Percentiles rank a stretch among this genome's conserved stretches.
Conservation (phyloP, 2,797 vertebrate genomes). For the Tangara arthus region DNA sequence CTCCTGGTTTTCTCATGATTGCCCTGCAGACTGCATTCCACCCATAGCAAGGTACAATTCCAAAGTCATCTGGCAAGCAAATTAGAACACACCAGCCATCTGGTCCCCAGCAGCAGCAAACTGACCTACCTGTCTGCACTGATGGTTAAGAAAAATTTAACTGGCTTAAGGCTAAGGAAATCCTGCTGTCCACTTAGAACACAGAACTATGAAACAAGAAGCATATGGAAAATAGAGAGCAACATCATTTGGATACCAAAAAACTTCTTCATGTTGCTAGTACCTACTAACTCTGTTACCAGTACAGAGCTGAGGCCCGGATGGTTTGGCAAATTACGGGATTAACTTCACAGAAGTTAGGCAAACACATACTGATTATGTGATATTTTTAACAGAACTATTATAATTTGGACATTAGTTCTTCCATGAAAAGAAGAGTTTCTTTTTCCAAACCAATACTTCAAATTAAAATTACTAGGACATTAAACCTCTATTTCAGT, state of each 20-base stretch:
- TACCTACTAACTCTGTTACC: not conserved
- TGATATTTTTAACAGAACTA: not conserved
- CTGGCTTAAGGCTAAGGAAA: constrained; percentile 25
- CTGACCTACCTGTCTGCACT: not conserved
- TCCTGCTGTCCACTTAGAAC: not conserved
- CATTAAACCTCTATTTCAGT: not conserved
- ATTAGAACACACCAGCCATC: constrained; percentile 6
- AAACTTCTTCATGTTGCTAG: not conserved
- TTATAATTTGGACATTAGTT: not conserved
- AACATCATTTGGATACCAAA: not conserved
- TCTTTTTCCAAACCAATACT: not conserved
- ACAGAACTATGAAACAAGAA: not conserved
- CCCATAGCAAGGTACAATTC: not conserved
- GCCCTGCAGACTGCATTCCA: not conserved
- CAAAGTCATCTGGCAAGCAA: constrained; percentile 12
- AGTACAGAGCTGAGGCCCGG: not conserved
- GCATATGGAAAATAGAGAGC: not conserved
- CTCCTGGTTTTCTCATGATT: not conserved
- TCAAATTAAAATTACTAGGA: not conserved
- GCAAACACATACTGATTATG: not conserved
- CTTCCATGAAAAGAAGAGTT: not conserved
- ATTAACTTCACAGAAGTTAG: not conserved
- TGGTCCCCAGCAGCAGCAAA: constrained; percentile 8
- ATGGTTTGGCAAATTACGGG: not conserved
- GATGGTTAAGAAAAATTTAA: not conserved